Evolutionary conservation across 2,797 vertebrate species (phyloP), one percentile per base, ranked within the genome.

Genomic region (Pangasius djambal): DNA sequence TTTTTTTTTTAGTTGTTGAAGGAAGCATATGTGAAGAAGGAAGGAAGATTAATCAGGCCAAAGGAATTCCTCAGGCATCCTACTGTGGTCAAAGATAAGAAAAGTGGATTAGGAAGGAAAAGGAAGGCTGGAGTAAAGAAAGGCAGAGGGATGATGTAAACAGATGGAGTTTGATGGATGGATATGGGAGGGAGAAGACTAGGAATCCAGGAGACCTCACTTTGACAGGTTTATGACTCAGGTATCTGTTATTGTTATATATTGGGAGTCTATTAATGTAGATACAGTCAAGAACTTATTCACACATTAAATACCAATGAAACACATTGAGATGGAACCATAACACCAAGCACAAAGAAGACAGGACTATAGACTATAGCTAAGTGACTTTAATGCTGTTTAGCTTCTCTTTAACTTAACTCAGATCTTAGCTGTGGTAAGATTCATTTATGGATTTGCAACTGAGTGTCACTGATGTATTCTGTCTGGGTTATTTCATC

Each of bases 31-130:
- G 16, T 83, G 34, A 67, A 48, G 34, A n/a, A 75, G 88, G 85
- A 89, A 83, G 89, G 79, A 87, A 89, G 57, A 20, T 25, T 40
- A 50, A 67, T 87, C 59, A 77, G 78, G 69, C 37, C 16, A 28
- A 81, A 77, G 48, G 79, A 78, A 83, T 86, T 34, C 83, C 74
- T 28, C 4, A 81, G 65, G 79, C 48, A 48, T 86, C 31, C 77
- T 31, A 31, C 3, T 57, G 57, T 5, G 40, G 28, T 65, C 22
- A 40, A 48, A 86, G 40, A 89, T 85, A 82, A 82, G 88, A 83
- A 18, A 89, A 59, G 88, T 22, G 28, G 52, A 3, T 34, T 2
- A 78, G 83, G 34, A 78, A 83, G 65, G 63, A 72, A 83, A 70
- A 40, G 50, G 59, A 65, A 37, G 57, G 55, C 4, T 48, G 74